These are phyloP conservation scores for Nicator chloris DNA, from an alignment of 2,113 vertebrate genomes.

Conservation along the genomic window DNA sequence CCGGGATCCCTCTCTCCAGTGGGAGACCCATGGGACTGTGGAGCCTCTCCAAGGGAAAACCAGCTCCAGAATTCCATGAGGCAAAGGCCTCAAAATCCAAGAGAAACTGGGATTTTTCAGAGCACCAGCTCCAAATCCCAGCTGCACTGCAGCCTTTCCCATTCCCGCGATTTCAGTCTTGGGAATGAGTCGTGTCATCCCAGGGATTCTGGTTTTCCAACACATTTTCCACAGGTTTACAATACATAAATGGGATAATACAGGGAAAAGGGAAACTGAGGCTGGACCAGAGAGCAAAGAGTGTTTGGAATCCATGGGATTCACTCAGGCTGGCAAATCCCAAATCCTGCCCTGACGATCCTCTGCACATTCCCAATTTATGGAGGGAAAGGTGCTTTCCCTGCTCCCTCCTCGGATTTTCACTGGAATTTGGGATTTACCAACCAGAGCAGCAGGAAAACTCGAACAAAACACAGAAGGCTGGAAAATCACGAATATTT, in stretches of 20 bases:
- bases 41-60: not conserved
- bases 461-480: not conserved
- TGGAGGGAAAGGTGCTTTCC: not conserved
- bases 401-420: not conserved
- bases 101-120: not conserved
- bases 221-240: not conserved
- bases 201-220: not conserved
- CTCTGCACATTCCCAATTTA: not conserved
- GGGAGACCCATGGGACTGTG: not conserved
- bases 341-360: not conserved
- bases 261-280: not conserved
- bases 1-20: not conserved
- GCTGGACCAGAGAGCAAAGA: not conserved
- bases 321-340: not conserved
- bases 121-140: not conserved
- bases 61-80: not conserved
- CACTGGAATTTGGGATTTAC: not conserved
- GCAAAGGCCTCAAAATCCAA: not conserved
- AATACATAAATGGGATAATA: not conserved
- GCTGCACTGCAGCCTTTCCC: not conserved
- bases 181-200: fast-evolving
- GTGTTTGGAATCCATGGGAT: fast-evolving
- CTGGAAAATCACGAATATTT: not conserved
- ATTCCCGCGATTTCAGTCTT: fast-evolving
- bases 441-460: not conserved